These are phyloP conservation scores for Sebastes steindachneri DNA, from an alignment of 2,797 vertebrate species.

Conservation along the genomic window DNA sequence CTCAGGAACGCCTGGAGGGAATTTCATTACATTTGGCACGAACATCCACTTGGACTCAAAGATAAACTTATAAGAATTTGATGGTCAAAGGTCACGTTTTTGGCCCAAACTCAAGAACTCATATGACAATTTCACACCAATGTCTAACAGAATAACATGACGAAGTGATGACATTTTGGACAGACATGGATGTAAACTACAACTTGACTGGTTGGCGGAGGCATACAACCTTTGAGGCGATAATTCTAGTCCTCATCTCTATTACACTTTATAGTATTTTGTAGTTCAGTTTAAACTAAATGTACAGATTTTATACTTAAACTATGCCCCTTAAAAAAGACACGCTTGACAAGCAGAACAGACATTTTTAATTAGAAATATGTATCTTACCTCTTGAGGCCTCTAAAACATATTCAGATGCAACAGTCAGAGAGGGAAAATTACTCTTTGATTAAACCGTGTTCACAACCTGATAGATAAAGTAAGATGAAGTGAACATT, in stretches of 20 bases:
- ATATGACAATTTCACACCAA: neutral
- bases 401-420: neutral
- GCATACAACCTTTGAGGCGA: neutral
- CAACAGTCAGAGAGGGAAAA: neutral
- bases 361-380: no score
- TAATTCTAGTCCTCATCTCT: neutral
- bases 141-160: neutral
- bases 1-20: no score
- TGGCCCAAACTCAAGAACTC: neutral
- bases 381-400: neutral
- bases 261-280: neutral
- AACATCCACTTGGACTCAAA: neutral
- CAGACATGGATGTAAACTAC: neutral
- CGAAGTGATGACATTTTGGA: neutral
- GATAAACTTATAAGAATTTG: rapidly evolving
- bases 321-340: no score
- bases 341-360: no score
- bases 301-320: no score
- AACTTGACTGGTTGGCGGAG: neutral
- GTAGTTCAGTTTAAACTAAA: neutral
- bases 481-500: rapidly evolving
- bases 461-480: no score
- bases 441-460: neutral
- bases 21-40: neutral
- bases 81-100: neutral